Base-by-base conservation (phyloP, 1,140 invertebrate species). In the Ceratina calcarata region DNA sequence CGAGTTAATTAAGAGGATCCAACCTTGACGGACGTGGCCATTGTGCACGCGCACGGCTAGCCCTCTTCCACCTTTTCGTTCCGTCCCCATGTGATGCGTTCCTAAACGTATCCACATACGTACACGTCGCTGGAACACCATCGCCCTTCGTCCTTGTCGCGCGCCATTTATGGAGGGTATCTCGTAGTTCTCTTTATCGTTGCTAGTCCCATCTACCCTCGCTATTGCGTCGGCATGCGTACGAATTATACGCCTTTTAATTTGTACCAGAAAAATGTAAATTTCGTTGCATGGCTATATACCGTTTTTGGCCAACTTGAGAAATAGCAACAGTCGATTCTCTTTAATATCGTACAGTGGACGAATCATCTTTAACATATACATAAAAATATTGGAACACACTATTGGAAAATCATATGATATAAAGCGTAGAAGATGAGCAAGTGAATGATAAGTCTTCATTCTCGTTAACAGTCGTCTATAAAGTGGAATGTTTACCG, bases 1-100 rank as follows among this genome's bases (percentile, higher is more conserved):
- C 85, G 84, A 86, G 85, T 87, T 87, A 87, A 87, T 87, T 87
- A 87, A 87, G 85, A 87, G 84, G 75, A 87, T 87, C 85, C 85
- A 87, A 84, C 82, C 81, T 86, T 87, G 85, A 87, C 85, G 81
- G 85, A 87, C 85, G 75, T 82, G 70, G 84, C 78, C 75, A 87
- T 87, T 87, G 85, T 87, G 78, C 82, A 80, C 71, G 67, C 84
- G 78, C 66, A 51, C 74, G 32, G 67, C 74, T 60, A 45, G 20
- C 27, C 51, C 74, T 64, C 58, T 49, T 22, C 49, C 16, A 8
- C 24, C 78, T 74, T 57, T 15, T 18, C 22, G n/a, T 53, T 12
- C 37, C 32, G 18, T 32, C 18, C 32, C 16, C 60, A 74, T 62
- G 84, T 71, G 84, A 85, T 74, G 71, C 82, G 71, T 86, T 81